phyloP scores from a whole-genome alignment of 1,140 invertebrate genomes.

The Heliconius hewitsoni region DNA sequence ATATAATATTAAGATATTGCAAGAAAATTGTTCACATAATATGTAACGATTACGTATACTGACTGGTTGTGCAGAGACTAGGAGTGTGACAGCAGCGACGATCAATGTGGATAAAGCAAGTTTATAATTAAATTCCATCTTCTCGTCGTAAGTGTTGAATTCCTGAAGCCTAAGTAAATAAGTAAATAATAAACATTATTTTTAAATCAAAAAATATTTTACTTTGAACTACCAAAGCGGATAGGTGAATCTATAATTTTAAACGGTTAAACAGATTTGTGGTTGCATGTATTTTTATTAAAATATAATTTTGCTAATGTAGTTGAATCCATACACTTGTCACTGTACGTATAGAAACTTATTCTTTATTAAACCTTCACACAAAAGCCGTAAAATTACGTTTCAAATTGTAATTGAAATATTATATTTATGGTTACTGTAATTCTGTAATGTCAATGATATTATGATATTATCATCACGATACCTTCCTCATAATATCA shows the following conservation, averaged over 20 bases:
- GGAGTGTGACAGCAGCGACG: constrained; percentile 48
- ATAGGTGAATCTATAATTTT: no score
- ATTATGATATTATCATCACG: no score
- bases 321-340: background rate
- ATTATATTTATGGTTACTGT: no score
- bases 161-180: background rate
- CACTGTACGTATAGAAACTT: background rate
- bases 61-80: constrained; percentile 61
- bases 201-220: background rate
- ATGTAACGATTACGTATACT: constrained; percentile 51
- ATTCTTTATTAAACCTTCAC: background rate
- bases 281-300: no score
- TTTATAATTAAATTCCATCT: constrained; percentile 23
- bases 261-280: no score
- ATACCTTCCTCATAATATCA: no score
- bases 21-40: constrained; percentile 38
- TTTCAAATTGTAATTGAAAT: background rate
- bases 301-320: no score
- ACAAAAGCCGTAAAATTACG: background rate
- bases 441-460: no score
- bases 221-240: background rate
- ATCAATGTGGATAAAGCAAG: constrained; percentile 45
- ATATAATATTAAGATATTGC: constrained; percentile 4
- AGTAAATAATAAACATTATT: background rate
- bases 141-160: constrained; percentile 12